These are phyloP conservation scores for Aphelenchoides avenae DNA, from an alignment of 1,140 invertebrate species.

Conservation along the genomic window DNA sequence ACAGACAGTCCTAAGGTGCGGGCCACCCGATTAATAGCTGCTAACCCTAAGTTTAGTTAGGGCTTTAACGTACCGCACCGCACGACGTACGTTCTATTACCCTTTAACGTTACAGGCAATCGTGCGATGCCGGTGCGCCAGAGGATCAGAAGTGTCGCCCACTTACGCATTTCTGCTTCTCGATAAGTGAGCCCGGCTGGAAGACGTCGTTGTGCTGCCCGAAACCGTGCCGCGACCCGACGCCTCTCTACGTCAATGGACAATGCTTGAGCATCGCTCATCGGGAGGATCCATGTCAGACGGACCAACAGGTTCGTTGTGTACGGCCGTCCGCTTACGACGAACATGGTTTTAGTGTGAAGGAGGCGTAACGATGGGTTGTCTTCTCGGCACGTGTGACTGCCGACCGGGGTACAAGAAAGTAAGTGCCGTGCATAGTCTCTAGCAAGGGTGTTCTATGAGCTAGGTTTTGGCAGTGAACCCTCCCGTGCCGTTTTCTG, in stretches of 20 bases:
- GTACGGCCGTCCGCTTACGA: conserved; percentile 2
- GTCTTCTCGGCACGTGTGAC: conserved; percentile 40
- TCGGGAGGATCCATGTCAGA: conserved; percentile 55
- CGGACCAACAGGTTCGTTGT: conserved; percentile 45
- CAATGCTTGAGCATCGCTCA: conserved; percentile 58
- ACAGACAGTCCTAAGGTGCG: no score
- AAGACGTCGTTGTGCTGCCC: conserved; percentile 58
- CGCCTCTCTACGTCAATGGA: conserved; percentile 57
- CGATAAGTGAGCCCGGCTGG: conserved; percentile 57
- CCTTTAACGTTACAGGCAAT: conserved; percentile 44
- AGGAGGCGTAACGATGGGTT: conserved; percentile 56
- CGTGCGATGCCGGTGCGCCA: conserved; percentile 53
- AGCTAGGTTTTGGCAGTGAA: background rate
- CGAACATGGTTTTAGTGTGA: conserved; percentile 46
- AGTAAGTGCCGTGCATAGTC: conserved; percentile 17
- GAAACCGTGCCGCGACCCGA: conserved; percentile 55
- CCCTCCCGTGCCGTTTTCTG: no score
- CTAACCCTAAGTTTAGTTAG: no score
- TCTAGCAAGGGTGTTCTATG: conserved; percentile 7
- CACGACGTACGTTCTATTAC: background rate
- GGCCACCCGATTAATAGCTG: no score
- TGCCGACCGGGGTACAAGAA: conserved; percentile 40
- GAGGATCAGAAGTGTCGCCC: conserved; percentile 57
- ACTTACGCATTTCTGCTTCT: conserved; percentile 57
- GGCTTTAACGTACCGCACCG: no score